A percentile compares a stretch with the other conserved stretches of the same genome.
phyloP scores from a whole-genome alignment of 2,888 invertebrate species.

The Linnaemya tessellans region DNA sequence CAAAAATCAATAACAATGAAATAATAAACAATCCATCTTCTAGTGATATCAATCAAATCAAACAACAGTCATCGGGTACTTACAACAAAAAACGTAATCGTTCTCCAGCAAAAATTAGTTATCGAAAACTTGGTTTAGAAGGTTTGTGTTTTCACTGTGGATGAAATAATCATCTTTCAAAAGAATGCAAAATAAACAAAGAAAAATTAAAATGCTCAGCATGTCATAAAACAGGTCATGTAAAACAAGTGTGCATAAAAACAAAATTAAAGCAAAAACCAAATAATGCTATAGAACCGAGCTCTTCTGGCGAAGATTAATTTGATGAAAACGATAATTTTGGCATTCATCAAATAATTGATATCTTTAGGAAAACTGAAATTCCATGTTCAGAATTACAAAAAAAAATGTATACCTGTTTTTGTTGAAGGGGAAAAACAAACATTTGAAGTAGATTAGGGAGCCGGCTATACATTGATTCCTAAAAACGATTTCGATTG shows the following conservation, averaged over 20 bases:
- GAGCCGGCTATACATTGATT: slow-evolving; percentile 40
- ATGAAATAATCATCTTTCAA: slow-evolving; percentile 42
- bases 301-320: not conserved
- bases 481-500: slow-evolving; percentile 44
- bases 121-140: not conserved
- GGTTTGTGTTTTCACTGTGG: not conserved
- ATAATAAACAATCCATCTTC: not conserved
- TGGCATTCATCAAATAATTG: slow-evolving; percentile 51
- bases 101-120: not conserved
- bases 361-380: slow-evolving; percentile 37
- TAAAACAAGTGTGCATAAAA: slow-evolving; percentile 6
- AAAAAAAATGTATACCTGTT: slow-evolving; percentile 30
- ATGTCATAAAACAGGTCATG: slow-evolving; percentile 31
- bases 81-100: not conserved
- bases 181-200: slow-evolving; percentile 33
- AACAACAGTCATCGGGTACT: not conserved
- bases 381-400: too few relatives aligned
- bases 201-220: slow-evolving; percentile 28
- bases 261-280: not conserved
- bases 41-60: not conserved
- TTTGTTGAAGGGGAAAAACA: slow-evolving; percentile 29
- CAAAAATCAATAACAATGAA: slow-evolving; percentile 49
- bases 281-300: slow-evolving; percentile 15
- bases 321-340: slow-evolving; percentile 10
- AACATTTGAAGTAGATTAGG: slow-evolving; percentile 1